Base-by-base conservation (phyloP, 2,888 invertebrate genomes). In the Oscheius sp. region DNA sequence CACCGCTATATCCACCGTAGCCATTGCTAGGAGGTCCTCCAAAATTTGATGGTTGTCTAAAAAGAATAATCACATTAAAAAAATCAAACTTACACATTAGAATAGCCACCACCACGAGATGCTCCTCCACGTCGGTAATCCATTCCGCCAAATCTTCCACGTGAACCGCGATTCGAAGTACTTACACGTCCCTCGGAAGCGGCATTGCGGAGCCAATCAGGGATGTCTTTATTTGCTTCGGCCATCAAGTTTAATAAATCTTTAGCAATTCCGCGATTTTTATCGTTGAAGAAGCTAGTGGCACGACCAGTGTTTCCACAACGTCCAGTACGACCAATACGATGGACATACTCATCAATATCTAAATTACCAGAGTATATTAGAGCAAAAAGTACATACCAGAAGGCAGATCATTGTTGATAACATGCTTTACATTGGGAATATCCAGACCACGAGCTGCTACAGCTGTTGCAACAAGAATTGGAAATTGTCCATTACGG, bases 401-500 rank as follows among this genome's bases (percentile, higher is more conserved):
- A 5, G 80, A 73, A 10, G 80, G 80, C 10, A 80, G 71, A 61
- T 80, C 80, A 57, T 74, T 75, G 58, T 80, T 80, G 61, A 80
- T 46, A 29, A 78, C 78, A 45, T 80, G 80, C 8, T 70, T 70
- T 20, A 80, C 80, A 48, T 78, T 78, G 1, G 77, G 77, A 71
- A 80, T 80, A 37, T 80, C 80, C 29, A 80, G 55, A 15, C 80
- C 80, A 58, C 80, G 74, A 42, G 77, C 80, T 31, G 80, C 80
- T 6, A 74, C 80, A 27, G 80, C 80, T 39, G 80, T 80, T 8
- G 80, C 80, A 5, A 80, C 76, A n/a, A 80, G 74, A 23, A 80
- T 68, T 23, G 77, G 74, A 63, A 55, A 71, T 86, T 92, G 91
- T 69, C 96, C 97, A 12, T 69, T 67, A 3, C 76, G 72, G 72